A percentile compares a stretch with the other conserved stretches of the same genome.
Conservation (phyloP, 2,113 vertebrate genomes). For the Pandion haliaetus region DNA sequence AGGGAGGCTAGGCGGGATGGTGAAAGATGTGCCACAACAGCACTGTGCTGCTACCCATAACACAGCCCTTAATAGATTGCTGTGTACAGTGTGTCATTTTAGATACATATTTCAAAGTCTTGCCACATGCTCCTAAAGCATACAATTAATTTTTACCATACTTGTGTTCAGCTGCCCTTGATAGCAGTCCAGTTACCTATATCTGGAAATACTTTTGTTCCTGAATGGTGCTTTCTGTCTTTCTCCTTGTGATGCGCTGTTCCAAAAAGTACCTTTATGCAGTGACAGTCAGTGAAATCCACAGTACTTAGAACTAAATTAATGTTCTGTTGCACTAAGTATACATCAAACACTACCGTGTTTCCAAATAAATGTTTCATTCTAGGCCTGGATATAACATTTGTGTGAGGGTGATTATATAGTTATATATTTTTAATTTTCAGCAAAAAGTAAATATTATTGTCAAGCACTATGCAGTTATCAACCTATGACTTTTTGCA, state of each 20-base stretch:
- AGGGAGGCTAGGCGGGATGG: no score
- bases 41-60: neutral
- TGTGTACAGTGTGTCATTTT: neutral
- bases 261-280: neutral
- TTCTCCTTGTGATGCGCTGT: neutral
- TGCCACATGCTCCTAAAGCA: neutral
- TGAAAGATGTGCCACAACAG: neutral
- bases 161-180: neutral
- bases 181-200: neutral
- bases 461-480: fast-evolving
- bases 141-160: neutral
- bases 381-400: neutral
- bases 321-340: neutral
- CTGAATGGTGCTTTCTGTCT: neutral
- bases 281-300: neutral
- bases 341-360: neutral
- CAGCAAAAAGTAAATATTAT: neutral
- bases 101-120: neutral
- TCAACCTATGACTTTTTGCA: neutral
- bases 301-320: neutral
- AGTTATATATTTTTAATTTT: neutral
- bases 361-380: neutral
- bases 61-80: neutral
- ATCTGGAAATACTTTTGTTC: neutral
- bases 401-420: neutral